phyloP scores from a whole-genome alignment of 2,797 vertebrate genomes.

The Dromococcyx pavoninus region DNA sequence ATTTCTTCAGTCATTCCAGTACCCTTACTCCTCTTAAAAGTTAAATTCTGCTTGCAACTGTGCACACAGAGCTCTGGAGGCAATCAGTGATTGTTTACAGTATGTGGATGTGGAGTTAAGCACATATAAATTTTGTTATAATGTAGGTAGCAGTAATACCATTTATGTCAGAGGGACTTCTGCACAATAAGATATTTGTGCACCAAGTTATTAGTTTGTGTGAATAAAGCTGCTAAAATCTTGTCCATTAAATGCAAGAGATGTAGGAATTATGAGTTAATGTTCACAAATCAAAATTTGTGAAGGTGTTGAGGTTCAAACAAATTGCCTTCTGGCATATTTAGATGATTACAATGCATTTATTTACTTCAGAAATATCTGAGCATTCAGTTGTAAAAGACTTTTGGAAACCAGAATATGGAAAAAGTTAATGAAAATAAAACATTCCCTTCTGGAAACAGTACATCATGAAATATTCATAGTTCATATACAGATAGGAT shows the following conservation, averaged over 20 bases:
- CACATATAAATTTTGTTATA: not conserved
- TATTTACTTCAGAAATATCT: not conserved
- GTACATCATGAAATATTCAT: slow-evolving; percentile 34
- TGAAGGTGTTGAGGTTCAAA: not conserved
- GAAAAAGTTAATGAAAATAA: slow-evolving; percentile 30
- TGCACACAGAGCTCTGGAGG: not conserved
- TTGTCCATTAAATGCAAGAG: not conserved
- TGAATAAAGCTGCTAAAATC: not conserved
- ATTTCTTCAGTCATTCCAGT: not conserved
- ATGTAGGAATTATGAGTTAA: not conserved
- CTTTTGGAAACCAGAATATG: not conserved
- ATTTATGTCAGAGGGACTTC: not conserved
- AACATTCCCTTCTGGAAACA: not conserved
- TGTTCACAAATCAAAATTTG: not conserved
- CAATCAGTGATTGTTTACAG: not conserved
- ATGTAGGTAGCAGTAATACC: not conserved
- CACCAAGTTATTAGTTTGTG: not conserved
- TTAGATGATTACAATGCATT: not conserved
- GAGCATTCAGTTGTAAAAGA: not conserved
- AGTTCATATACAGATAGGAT: not conserved
- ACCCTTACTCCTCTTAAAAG: not conserved
- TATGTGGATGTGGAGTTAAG: not conserved
- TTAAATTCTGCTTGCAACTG: not conserved
- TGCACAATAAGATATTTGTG: not conserved
- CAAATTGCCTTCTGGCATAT: not conserved